Conservation (phyloP, 1,140 invertebrate genomes). For the Bombus confusus region DNA sequence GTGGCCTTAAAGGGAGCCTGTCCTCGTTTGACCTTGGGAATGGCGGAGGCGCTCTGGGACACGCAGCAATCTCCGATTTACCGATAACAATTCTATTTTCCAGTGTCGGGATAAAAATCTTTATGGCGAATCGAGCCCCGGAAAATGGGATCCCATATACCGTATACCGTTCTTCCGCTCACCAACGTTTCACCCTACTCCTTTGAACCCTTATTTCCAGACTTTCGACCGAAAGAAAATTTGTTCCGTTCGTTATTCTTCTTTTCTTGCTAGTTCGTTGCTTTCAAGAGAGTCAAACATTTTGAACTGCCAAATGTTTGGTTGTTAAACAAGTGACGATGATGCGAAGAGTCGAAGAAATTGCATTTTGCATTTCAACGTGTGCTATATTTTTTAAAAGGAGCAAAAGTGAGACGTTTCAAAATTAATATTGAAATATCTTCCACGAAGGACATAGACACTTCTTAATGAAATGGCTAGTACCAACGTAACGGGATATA, state of each 20-base stretch:
- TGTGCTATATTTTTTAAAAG: too few relatives aligned
- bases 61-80: conserved; percentile 15
- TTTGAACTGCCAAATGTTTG: too few relatives aligned
- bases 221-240: background rate
- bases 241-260: background rate
- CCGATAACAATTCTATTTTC: conserved; percentile 20
- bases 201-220: background rate
- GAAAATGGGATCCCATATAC: conserved; percentile 5
- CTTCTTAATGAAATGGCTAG: too few relatives aligned
- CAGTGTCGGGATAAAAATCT: conserved; percentile 20
- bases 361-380: too few relatives aligned
- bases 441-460: too few relatives aligned
- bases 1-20: background rate
- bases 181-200: too few relatives aligned
- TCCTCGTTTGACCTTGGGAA: conserved; percentile 16
- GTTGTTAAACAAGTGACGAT: too few relatives aligned
- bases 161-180: background rate
- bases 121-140: background rate
- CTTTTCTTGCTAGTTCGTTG: background rate
- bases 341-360: too few relatives aligned
- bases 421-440: too few relatives aligned
- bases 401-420: too few relatives aligned
- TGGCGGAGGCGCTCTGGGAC: background rate
- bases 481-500: too few relatives aligned
- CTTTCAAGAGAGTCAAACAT: background rate